Conservation (phyloP, 2,797 vertebrate genomes). For the Adelosebastes latens region DNA sequence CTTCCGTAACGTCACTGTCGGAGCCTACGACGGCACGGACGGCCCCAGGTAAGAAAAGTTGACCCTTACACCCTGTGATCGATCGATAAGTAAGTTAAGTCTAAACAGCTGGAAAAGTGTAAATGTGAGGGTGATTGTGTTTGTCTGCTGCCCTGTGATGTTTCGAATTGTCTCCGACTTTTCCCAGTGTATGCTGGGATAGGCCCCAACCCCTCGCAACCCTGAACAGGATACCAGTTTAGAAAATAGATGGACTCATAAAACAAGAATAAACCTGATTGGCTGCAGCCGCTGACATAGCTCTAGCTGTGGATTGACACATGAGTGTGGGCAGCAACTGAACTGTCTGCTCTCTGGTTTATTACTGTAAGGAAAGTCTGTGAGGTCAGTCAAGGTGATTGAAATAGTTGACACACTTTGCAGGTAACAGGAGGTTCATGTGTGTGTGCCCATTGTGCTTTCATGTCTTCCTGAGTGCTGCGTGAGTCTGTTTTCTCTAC, state of each 20-base stretch:
- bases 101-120: not conserved
- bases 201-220: not conserved
- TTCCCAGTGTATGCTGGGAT: conserved; percentile 7
- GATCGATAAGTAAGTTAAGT: not conserved
- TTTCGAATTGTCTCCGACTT: not conserved
- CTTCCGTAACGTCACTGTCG: conserved; percentile 94
- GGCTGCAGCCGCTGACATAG: conserved; percentile 22
- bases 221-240: conserved; percentile 5
- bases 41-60: conserved; percentile 85
- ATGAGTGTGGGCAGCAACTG: conserved; percentile 51
- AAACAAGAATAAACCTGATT: conserved; percentile 27
- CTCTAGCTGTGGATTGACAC: conserved; percentile 28
- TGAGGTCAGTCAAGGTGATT: conserved; percentile 39
- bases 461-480: conserved; percentile 7
- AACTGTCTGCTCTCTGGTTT: conserved; percentile 32
- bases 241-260: conserved; percentile 15
- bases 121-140: not conserved
- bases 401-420: conserved; percentile 35
- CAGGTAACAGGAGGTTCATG: not conserved
- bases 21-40: conserved; percentile 92
- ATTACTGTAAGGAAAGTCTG: conserved; percentile 25
- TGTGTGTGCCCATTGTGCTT: not conserved
- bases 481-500: conserved; percentile 24
- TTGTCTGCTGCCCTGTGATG: not conserved
- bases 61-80: not conserved